Conservation (phyloP, 2,113 vertebrate genomes). For the Sciurus niger region DNA sequence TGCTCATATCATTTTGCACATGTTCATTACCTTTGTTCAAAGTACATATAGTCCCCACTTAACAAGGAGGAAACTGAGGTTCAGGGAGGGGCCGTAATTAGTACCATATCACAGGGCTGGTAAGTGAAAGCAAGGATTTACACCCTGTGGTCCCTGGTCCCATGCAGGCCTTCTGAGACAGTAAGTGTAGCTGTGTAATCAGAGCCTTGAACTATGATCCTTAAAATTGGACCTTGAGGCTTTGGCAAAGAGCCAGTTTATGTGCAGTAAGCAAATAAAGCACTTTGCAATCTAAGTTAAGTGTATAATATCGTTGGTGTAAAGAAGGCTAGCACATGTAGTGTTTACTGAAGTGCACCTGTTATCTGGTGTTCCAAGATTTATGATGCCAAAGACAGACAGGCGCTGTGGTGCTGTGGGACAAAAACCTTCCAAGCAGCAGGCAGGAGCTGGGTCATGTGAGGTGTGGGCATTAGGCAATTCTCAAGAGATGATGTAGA, state of each 20-base stretch:
- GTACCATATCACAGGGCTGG: neutral
- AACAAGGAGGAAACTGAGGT: conserved; percentile 31
- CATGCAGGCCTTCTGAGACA: neutral
- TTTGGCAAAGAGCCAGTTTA: neutral
- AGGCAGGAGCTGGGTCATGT: neutral
- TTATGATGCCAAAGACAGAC: accelerated
- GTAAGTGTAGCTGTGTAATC: neutral
- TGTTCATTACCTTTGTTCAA: neutral
- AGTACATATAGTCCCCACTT: neutral
- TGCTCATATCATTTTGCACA: neutral
- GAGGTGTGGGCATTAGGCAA: neutral
- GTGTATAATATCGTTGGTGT: neutral
- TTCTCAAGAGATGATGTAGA: neutral
- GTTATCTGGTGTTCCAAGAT: neutral
- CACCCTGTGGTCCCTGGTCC: neutral
- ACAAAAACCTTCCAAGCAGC: neutral
- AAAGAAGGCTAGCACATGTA: accelerated
- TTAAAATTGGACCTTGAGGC: conserved; percentile 27
- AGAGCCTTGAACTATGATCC: neutral
- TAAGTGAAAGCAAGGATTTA: neutral
- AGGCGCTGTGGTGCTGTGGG: neutral
- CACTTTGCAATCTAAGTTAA: conserved; percentile 72
- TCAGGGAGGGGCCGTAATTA: neutral
- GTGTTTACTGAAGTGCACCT: conserved; percentile 25
- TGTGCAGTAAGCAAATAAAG: neutral